Evolutionary conservation across 2,113 vertebrate genomes (phyloP).

Genomic region (Misgurnus anguillicaudatus): DNA sequence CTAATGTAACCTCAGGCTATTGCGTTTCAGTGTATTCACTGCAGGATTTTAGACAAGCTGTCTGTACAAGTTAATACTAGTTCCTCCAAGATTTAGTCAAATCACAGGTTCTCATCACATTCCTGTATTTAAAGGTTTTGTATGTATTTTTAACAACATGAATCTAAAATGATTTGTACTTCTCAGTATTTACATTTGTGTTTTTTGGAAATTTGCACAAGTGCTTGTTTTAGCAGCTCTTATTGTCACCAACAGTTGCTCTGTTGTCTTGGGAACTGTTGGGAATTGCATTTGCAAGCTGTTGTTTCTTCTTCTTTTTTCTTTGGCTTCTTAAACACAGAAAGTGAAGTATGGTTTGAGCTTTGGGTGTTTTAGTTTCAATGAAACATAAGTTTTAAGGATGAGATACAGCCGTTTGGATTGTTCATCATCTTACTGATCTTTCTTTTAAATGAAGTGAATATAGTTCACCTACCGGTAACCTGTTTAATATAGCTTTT

Average conservation of each 20-base stretch:
- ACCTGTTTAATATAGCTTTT: background rate
- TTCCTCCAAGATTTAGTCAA: background rate
- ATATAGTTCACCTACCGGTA: no score
- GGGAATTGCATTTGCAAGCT: background rate
- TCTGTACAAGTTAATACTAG: slow-evolving; percentile 21
- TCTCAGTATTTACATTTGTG: background rate
- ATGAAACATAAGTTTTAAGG: background rate
- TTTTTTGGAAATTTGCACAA: background rate
- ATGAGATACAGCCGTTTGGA: background rate
- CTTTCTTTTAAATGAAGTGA: background rate
- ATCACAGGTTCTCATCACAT: slow-evolving; percentile 33
- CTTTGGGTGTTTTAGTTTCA: background rate
- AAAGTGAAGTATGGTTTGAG: background rate
- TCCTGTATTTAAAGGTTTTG: background rate
- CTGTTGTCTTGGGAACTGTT: background rate
- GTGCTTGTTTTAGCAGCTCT: slow-evolving; percentile 13
- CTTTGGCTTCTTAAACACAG: background rate
- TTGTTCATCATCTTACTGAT: background rate
- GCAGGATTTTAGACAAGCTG: slow-evolving; percentile 1
- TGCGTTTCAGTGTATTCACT: background rate
- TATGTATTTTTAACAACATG: no score
- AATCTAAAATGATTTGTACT: background rate
- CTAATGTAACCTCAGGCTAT: slow-evolving; percentile 9
- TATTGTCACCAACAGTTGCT: slow-evolving; percentile 9
- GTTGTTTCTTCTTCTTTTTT: background rate